Conservation (phyloP, 2,888 invertebrate genomes). For the Phymatocera aterrima region DNA sequence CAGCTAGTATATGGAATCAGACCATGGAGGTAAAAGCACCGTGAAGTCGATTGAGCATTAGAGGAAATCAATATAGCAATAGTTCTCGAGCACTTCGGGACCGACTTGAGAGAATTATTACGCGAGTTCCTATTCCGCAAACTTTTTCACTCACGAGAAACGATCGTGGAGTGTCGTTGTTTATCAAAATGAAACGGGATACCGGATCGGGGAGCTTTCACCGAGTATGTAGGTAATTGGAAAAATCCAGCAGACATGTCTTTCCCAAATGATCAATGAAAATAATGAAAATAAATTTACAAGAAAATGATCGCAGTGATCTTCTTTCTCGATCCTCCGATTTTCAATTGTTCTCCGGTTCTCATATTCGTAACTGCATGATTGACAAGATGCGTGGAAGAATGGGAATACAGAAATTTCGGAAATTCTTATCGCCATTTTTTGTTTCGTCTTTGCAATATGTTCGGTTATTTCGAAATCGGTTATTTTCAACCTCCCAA, state of each 20-base stretch:
- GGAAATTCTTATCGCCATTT: no score
- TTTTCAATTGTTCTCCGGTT: no score
- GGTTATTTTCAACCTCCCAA: background rate
- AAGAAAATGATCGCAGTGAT: background rate
- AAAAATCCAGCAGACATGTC: background rate
- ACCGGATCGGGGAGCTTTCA: background rate
- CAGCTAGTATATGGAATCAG: conserved; percentile 2
- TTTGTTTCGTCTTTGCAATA: background rate
- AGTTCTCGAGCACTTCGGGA: conserved; percentile 13
- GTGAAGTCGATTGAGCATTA: conserved; percentile 51
- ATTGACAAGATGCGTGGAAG: no score
- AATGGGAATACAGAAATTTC: no score
- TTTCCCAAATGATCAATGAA: background rate
- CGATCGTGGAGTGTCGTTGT: background rate
- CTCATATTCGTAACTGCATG: no score
- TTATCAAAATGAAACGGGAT: background rate
- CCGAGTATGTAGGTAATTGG: background rate
- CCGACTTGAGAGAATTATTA: background rate
- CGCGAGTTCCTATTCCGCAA: conserved; percentile 10
- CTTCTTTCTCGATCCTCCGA: background rate
- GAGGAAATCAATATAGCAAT: conserved; percentile 57
- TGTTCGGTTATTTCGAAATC: background rate
- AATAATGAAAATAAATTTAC: background rate
- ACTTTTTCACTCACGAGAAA: conserved; percentile 7
- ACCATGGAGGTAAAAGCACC: conserved; percentile 32